Evolutionary conservation across 2,888 invertebrate genomes (phyloP).

Genomic region (Catocala nupta): DNA sequence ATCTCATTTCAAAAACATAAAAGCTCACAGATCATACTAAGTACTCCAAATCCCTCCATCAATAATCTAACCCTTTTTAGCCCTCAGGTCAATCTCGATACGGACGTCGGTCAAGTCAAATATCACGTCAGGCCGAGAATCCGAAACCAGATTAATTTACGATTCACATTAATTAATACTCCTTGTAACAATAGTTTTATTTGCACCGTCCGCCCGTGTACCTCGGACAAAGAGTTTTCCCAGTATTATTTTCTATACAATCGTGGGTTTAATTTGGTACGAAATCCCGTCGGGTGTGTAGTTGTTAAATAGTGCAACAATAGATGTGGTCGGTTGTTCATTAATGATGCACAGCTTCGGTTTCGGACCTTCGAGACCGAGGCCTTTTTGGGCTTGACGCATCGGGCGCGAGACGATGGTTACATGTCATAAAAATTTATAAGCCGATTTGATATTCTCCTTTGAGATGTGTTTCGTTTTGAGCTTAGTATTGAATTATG

Average conservation of each 20-base stretch:
- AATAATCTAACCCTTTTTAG: conserved; percentile 22
- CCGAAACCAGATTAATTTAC: conserved; percentile 67
- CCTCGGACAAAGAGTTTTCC: conserved; percentile 72
- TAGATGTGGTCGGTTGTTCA: conserved; percentile 75
- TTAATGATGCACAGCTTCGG: conserved; percentile 79
- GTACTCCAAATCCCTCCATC: not conserved
- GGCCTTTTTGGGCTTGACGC: conserved; percentile 68
- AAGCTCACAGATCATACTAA: no score
- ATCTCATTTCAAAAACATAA: no score
- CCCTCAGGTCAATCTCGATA: conserved; percentile 42
- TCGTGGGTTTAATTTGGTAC: conserved; percentile 74
- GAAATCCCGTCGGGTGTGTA: conserved; percentile 67
- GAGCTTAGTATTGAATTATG: not conserved
- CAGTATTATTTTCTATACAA: conserved; percentile 77
- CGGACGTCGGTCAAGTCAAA: conserved; percentile 39
- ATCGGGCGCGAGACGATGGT: conserved; percentile 47
- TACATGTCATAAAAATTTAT: conserved; percentile 33
- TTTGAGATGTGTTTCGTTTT: conserved; percentile 1
- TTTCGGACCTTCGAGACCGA: conserved; percentile 69
- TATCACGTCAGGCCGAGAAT: conserved; percentile 48
- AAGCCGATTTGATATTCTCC: conserved; percentile 31
- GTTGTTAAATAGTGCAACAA: conserved; percentile 84
- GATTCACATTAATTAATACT: conserved; percentile 78
- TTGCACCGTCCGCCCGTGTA: conserved; percentile 66
- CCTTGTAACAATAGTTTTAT: conserved; percentile 77